These are phyloP conservation scores for Hydrophis major DNA, from an alignment of 2,797 vertebrate species.

Conservation along the genomic window DNA sequence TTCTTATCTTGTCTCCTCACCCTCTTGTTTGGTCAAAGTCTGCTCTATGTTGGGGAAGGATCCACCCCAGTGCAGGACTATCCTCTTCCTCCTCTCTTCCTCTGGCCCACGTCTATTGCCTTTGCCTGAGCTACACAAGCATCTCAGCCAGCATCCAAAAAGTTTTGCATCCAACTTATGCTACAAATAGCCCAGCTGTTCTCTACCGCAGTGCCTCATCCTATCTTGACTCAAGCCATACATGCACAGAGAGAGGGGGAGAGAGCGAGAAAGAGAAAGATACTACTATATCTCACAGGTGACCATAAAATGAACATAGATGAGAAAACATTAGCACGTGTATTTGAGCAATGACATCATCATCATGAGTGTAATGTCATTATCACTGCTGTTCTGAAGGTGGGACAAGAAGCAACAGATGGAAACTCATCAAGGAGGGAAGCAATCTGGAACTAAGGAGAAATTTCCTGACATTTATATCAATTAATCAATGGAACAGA, in stretches of 20 bases:
- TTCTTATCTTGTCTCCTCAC: background rate
- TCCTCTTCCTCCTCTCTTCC: background rate
- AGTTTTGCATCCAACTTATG: background rate
- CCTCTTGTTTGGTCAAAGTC: background rate
- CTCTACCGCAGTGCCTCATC: background rate
- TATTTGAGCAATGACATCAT: background rate
- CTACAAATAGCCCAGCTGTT: background rate
- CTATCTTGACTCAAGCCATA: background rate
- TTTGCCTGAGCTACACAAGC: background rate
- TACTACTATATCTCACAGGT: background rate
- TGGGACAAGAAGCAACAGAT: background rate
- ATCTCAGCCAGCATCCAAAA: background rate
- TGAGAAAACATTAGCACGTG: background rate
- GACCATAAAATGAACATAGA: background rate
- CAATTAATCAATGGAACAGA: background rate
- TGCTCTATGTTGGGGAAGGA: background rate
- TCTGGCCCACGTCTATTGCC: background rate
- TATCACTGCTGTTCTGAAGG: background rate
- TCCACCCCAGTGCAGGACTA: background rate
- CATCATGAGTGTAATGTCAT: background rate
- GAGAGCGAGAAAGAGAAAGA: too few relatives aligned
- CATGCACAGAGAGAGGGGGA: too few relatives aligned
- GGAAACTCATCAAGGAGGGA: background rate
- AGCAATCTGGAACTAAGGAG: background rate
- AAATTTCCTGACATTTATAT: background rate